phyloP scores from a whole-genome alignment of 1,140 invertebrate species.

The Sweltsa coloradensis region DNA sequence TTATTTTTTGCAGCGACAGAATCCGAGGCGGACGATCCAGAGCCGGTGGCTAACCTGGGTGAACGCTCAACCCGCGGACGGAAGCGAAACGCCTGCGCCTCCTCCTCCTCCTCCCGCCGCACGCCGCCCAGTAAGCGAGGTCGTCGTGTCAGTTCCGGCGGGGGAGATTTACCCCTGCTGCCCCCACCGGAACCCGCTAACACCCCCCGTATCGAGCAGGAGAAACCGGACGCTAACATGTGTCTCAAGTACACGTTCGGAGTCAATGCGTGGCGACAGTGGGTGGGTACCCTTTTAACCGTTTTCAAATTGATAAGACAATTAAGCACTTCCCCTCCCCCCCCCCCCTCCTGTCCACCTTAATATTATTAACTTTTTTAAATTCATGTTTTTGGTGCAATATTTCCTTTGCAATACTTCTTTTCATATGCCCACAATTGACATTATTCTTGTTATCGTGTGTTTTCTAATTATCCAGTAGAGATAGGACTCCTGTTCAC shows the following conservation, averaged over 20 bases:
- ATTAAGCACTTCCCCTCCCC: too few relatives aligned
- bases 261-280: conserved; percentile 74
- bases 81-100: background rate
- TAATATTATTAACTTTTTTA: too few relatives aligned
- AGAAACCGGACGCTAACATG: conserved; percentile 73
- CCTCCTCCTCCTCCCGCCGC: conserved; percentile 15
- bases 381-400: too few relatives aligned
- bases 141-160: conserved; percentile 21
- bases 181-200: conserved; percentile 35
- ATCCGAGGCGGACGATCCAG: conserved; percentile 9
- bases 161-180: conserved; percentile 28
- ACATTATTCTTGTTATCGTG: too few relatives aligned
- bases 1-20: conserved; percentile 2
- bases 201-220: conserved; percentile 41
- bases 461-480: too few relatives aligned
- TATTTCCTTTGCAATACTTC: too few relatives aligned
- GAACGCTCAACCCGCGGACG: background rate
- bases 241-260: conserved; percentile 72
- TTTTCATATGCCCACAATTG: too few relatives aligned
- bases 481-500: too few relatives aligned
- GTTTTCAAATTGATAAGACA: background rate
- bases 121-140: conserved; percentile 25
- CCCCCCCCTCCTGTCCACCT: too few relatives aligned
- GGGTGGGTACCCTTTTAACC: conserved; percentile 40
- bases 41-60: background rate